Conservation (phyloP, 2,113 vertebrate species). For the Corvus moneduloides region DNA sequence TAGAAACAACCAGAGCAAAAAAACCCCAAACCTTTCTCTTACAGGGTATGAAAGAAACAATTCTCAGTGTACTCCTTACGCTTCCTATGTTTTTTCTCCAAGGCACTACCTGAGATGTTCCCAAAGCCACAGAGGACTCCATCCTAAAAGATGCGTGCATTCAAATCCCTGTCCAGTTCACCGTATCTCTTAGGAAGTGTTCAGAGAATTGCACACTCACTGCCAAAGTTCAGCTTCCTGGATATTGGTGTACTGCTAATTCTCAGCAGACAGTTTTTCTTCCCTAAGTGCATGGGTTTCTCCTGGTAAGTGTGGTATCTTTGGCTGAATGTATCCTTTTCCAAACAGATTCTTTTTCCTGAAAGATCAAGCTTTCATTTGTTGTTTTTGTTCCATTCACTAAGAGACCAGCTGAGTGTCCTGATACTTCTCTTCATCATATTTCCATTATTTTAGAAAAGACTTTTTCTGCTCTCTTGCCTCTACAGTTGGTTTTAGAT, state of each 20-base stretch:
- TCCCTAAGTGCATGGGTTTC: background rate
- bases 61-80: background rate
- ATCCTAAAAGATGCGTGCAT: background rate
- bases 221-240: background rate
- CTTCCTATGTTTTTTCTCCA: background rate
- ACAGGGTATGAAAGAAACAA: background rate
- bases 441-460: background rate
- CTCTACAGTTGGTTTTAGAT: background rate
- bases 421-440: background rate
- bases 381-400: background rate
- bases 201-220: background rate
- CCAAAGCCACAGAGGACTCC: background rate
- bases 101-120: background rate
- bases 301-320: background rate
- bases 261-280: background rate
- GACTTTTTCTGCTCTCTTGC: background rate
- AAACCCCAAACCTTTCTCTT: background rate
- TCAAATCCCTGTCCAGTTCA: background rate
- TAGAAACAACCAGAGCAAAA: background rate
- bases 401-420: background rate
- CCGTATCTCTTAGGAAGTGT: background rate
- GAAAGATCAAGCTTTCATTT: background rate
- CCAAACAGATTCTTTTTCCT: background rate
- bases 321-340: background rate
- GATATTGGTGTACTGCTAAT: background rate